Percentiles rank a stretch among this genome's conserved stretches.
Evolutionary conservation across 2,797 vertebrate species (phyloP).

Genomic region (Rhynchonycteris naso): DNA sequence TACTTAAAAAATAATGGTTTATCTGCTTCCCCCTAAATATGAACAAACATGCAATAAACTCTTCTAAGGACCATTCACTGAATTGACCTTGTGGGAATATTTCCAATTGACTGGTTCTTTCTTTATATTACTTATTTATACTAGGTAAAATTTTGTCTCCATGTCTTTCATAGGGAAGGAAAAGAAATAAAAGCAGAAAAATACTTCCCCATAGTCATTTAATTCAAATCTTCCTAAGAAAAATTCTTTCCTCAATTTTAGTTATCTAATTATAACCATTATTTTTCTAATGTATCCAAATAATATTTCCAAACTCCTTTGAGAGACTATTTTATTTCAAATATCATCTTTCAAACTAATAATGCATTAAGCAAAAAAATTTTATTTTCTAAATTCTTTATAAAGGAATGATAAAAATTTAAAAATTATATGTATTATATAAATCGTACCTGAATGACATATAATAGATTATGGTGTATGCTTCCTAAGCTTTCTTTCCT

Average conservation of each 20-base stretch:
- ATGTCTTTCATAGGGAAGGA: neutral
- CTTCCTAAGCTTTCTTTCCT: neutral
- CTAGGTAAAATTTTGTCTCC: slow-evolving; percentile 29
- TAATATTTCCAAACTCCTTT: neutral
- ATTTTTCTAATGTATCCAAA: slow-evolving; percentile 5
- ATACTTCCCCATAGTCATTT: neutral
- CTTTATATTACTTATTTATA: slow-evolving; percentile 8
- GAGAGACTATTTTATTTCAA: slow-evolving; percentile 33
- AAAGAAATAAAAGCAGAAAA: slow-evolving; percentile 38
- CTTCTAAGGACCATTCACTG: neutral
- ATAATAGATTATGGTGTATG: neutral
- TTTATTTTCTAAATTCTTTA: neutral
- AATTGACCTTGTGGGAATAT: slow-evolving; percentile 11
- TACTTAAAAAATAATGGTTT: neutral
- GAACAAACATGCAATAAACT: neutral
- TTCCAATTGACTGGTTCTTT: neutral
- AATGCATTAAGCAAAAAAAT: neutral
- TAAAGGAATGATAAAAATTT: neutral
- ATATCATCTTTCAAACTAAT: neutral
- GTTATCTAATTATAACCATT: slow-evolving; percentile 28
- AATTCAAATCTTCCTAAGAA: neutral
- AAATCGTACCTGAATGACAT: neutral
- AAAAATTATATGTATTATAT: neutral
- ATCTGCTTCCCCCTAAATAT: neutral
- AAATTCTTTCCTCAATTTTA: slow-evolving; percentile 6